These are phyloP conservation scores for Cyanocitta stelleri DNA, from an alignment of 2,113 vertebrate species.

Conservation along the genomic window DNA sequence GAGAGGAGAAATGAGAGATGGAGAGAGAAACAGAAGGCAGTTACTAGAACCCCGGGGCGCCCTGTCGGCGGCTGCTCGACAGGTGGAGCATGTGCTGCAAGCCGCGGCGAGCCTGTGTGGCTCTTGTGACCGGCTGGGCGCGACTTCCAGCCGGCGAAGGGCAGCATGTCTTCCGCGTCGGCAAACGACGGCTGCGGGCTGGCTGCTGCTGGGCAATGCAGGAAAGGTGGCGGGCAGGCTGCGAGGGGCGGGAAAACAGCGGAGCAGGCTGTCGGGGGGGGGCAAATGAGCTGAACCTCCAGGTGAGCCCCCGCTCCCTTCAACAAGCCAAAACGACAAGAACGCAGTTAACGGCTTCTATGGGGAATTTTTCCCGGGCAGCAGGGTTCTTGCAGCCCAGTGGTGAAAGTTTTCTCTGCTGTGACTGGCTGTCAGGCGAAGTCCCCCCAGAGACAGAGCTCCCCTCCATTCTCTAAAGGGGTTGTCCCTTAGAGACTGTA, in stretches of 20 bases:
- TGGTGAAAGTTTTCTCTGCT: not conserved
- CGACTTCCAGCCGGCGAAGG: not conserved
- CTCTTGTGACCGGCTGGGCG: not conserved
- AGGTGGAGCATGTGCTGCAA: too few relatives aligned
- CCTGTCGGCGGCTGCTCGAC: not conserved
- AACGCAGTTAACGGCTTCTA: not conserved
- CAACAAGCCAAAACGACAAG: not conserved
- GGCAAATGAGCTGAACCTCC: not conserved
- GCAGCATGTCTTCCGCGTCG: rapidly evolving
- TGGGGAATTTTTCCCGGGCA: not conserved
- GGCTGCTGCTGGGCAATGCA: not conserved
- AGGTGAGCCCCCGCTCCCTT: not conserved
- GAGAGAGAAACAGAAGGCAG: not conserved
- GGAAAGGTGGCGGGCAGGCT: not conserved
- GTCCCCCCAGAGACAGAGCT: not conserved
- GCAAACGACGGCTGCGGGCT: too few relatives aligned
- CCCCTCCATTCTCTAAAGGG: too few relatives aligned
- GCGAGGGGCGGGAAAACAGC: not conserved
- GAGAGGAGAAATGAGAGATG: not conserved
- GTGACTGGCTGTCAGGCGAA: rapidly evolving
- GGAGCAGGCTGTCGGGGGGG: too few relatives aligned
- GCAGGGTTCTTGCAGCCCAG: not conserved
- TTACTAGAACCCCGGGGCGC: not conserved
- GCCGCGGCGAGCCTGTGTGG: not conserved
- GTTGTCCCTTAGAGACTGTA: not conserved